Base-by-base conservation (phyloP, 1,140 invertebrate genomes). In the Caenorhabditis elegans region DNA sequence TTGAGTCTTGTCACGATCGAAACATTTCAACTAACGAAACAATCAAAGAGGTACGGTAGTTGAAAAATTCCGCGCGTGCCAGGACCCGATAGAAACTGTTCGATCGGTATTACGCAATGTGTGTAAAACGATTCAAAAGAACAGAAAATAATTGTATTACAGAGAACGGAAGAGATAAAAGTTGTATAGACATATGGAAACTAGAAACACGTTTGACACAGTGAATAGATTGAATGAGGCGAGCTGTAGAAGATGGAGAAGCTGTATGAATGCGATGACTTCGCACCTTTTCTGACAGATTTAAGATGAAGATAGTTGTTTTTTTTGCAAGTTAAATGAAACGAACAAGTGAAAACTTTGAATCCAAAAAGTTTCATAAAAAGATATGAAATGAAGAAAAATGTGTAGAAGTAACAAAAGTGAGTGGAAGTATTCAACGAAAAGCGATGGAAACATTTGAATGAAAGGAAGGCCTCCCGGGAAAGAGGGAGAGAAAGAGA, bases 181-280 rank as follows among this genome's bases (percentile, higher is more conserved):
- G 53, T 70, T 70, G 31, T n/a, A n/a, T 70, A 70, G 60, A 36
- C 60, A 36, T 70, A 34, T n/a, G 60, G 39, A 70, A 31, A 70
- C 60, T 70, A 39, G 60, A 70, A 70, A 70, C 60, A 70, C 34
- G 60, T 70, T 70, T 70, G 31, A n/a, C 17, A 70, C 34, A n/a
- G 11, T 39, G 13, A 39, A 28, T 19, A 70, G 60, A 70, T 70
- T 70, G 60, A n/a, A 34, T 65, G n/a, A n/a, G n/a, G n/a, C n/a
- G n/a, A n/a, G n/a, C n/a, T n/a, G n/a, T n/a, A n/a, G n/a, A n/a
- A n/a, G n/a, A n/a, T n/a, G n/a, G 28, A 3, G 28, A 36, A n/a
- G 6, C 13, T 15, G 13, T 31, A 17, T 22, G 22, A 51, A 26
- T 51, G 19, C 31, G 19, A 31, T 17, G 11, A 22, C 31, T 31